Evolutionary conservation across 2,888 invertebrate species (phyloP).

Genomic region (Scaptomyza caliginosa): DNA sequence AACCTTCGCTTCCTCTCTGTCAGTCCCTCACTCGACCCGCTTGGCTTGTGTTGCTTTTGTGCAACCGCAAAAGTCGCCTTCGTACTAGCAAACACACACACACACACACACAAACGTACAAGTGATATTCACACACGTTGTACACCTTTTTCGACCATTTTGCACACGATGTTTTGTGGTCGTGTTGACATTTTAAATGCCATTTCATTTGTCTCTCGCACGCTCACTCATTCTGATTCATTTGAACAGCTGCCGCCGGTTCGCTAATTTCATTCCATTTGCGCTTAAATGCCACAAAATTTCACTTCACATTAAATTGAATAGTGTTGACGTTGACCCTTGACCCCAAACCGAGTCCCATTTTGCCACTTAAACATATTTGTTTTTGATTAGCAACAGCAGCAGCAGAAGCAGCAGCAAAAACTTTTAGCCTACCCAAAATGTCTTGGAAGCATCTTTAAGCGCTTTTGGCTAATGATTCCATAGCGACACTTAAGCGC

Average conservation of each 20-base stretch:
- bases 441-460: constrained; percentile 46
- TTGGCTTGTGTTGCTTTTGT: constrained; percentile 57
- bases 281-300: constrained; percentile 64
- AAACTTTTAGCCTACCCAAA: constrained; percentile 27
- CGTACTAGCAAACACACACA: constrained; percentile 42
- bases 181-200: constrained; percentile 78
- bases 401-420: constrained; percentile 8
- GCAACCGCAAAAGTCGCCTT: constrained; percentile 72
- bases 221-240: not conserved
- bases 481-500: constrained; percentile 44
- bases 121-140: constrained; percentile 9
- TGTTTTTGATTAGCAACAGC: constrained; percentile 40
- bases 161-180: constrained; percentile 76
- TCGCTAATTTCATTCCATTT: constrained; percentile 75
- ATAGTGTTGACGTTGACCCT: constrained; percentile 43
- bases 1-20: constrained; percentile 29
- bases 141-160: constrained; percentile 76
- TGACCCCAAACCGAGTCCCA: constrained; percentile 14
- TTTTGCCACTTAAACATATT: constrained; percentile 29
- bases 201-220: constrained; percentile 69
- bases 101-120: constrained; percentile 15
- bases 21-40: constrained; percentile 20
- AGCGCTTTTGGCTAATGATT: constrained; percentile 44
- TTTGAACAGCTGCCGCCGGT: constrained; percentile 33
- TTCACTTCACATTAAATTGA: constrained; percentile 50